Evolutionary conservation across 2,113 vertebrate species (phyloP).

Genomic region (Nibea albiflora): DNA sequence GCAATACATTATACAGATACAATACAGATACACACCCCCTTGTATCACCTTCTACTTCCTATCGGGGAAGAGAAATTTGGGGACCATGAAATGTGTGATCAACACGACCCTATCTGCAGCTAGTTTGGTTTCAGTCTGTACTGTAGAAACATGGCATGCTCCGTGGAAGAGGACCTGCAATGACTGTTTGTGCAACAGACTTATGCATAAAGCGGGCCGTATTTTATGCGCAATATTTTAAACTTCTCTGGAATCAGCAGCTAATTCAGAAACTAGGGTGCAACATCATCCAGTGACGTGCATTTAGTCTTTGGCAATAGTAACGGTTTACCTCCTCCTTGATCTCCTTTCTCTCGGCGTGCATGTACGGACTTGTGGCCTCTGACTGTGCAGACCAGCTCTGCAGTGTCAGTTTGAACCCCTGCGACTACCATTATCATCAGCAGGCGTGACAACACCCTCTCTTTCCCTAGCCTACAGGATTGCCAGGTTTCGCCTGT

Average conservation of each 20-base stretch:
- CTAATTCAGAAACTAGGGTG: not conserved
- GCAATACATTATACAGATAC: no score
- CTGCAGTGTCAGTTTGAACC: constrained; percentile 78
- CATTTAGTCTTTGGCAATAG: constrained; percentile 51
- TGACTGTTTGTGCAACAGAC: no score
- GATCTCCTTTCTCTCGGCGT: constrained; percentile 30
- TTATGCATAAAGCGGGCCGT: no score
- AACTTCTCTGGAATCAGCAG: not conserved
- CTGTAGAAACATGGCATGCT: no score
- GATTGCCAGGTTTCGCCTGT: constrained; percentile 82
- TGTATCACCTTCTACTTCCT: no score
- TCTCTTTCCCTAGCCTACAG: constrained; percentile 70
- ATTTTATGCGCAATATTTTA: no score
- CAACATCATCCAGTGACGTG: constrained; percentile 14
- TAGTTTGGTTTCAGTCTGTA: no score
- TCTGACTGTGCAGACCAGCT: constrained; percentile 81
- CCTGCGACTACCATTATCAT: constrained; percentile 61
- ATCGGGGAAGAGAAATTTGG: no score
- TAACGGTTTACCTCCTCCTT: constrained; percentile 66
- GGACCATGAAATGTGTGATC: no score
- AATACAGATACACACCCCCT: no score
- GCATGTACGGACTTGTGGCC: constrained; percentile 73
- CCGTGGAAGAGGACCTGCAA: no score
- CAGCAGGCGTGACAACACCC: constrained; percentile 73
- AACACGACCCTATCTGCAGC: no score